These are phyloP conservation scores for Sphinx pinastri DNA, from an alignment of 2,888 invertebrate species.

Conservation along the genomic window DNA sequence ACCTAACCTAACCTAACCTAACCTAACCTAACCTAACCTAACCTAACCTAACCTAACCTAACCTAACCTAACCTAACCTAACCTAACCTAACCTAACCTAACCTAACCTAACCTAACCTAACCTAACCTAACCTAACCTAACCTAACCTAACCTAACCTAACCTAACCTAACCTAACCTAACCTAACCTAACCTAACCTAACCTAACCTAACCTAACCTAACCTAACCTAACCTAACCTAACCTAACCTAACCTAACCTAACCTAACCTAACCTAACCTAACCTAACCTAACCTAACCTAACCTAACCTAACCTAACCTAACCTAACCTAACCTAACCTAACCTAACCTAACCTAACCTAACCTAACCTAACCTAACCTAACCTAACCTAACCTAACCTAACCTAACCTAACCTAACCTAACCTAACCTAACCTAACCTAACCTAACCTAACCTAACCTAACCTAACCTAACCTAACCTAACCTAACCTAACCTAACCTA, in stretches of 20 bases:
- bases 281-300: conserved; percentile 35
- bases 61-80: conserved; percentile 31
- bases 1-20: conserved; percentile 30
- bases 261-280: conserved; percentile 25
- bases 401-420: conserved; percentile 32
- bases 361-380: conserved; percentile 33
- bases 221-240: conserved; percentile 36
- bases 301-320: conserved; percentile 34
- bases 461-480: conserved; percentile 32
- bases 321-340: conserved; percentile 34
- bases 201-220: conserved; percentile 32
- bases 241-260: conserved; percentile 31
- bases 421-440: conserved; percentile 34
- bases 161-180: conserved; percentile 33
- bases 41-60: conserved; percentile 30
- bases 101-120: conserved; percentile 33
- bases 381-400: conserved; percentile 33
- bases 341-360: conserved; percentile 35
- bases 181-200: conserved; percentile 32
- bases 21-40: conserved; percentile 30
- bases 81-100: conserved; percentile 33
- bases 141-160: conserved; percentile 33
- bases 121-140: conserved; percentile 33
- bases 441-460: conserved; percentile 32
- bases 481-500: conserved; percentile 32